Evolutionary conservation across 2,113 vertebrate genomes (phyloP).

Genomic region (Pygoscelis adeliae): DNA sequence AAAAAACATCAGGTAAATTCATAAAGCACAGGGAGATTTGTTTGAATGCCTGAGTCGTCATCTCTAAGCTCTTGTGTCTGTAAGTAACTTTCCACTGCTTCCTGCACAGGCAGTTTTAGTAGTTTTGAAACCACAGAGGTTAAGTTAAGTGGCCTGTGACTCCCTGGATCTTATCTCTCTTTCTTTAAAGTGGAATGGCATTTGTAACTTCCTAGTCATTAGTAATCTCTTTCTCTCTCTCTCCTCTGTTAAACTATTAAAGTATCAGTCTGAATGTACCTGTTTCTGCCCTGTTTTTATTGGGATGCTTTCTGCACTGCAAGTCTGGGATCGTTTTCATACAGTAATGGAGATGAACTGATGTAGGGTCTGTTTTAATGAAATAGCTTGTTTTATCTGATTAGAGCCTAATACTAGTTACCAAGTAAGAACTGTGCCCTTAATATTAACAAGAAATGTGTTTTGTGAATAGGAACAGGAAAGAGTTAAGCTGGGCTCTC

Average conservation of each 20-base stretch:
- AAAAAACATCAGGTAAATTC: conserved; percentile 64
- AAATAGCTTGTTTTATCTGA: not conserved
- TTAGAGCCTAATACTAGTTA: not conserved
- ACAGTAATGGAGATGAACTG: not conserved
- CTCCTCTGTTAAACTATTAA: not conserved
- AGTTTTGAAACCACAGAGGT: conserved; percentile 51
- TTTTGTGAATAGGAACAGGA: not conserved
- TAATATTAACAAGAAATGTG: not conserved
- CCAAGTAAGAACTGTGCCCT: not conserved
- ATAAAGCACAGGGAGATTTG: conserved; percentile 30
- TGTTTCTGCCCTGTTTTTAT: conserved; percentile 15
- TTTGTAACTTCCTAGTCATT: conserved; percentile 58
- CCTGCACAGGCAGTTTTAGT: conserved; percentile 31
- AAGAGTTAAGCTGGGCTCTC: conserved; percentile 5
- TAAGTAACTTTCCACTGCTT: conserved; percentile 45
- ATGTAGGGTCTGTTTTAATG: not conserved
- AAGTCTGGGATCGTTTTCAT: not conserved
- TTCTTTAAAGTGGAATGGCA: conserved; percentile 56
- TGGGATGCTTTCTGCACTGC: not conserved
- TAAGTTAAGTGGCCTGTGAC: conserved; percentile 49
- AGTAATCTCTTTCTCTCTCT: not conserved
- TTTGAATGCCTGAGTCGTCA: conserved; percentile 28
- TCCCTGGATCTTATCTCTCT: conserved; percentile 48
- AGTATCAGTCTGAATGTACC: not conserved
- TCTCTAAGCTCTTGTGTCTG: conserved; percentile 34